Evolutionary conservation across 2,113 vertebrate species (phyloP), one percentile per base, ranked within the genome.

Genomic region (Corapipo altera): DNA sequence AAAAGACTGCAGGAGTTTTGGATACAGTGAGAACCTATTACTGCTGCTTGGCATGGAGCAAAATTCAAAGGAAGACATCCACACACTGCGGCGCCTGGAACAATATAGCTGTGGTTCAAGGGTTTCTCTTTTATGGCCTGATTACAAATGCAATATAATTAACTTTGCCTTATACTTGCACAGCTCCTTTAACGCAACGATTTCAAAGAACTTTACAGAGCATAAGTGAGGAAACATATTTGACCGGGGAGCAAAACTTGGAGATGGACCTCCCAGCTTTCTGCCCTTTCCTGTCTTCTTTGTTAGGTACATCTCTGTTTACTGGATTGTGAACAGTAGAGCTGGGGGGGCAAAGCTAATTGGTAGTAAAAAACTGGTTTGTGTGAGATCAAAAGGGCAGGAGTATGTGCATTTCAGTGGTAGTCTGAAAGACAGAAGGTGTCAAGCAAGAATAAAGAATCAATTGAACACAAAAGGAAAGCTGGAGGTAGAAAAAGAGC

Each of bases 1-100:
- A 95, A 91, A 83, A 79, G 74, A 59, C 85, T 62, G 51, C 66
- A 93, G 89, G 94, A 92, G 77, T 77, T 95, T 85, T 89, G 77
- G 92, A 91, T 95, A 39, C 33, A 66, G 73, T 41, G 28, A 74
- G 80, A 95, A 89, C 62, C 49, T 95, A 67, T 91, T 95, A 79
- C 73, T 10, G 3, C n/a, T 82, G 55, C 62, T 39, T 91, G 86
- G 74, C 87, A 94, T 8, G 22, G 73, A 91, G 48, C 10, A 79
- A 85, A 87, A 88, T 82, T 92, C 76, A 70, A 72, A 94, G 65
- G 65, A 88, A 92, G 71, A 55, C 39, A 84, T 88, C 70, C 74
- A 44, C 54, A 86, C 52, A n/a, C 66, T 79, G 66, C 2, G 0
- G 64, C 70, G 86, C 64, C 78, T 93, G 55, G 57, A 93, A 92